A percentile compares a stretch with the other conserved stretches of the same genome.
Evolutionary conservation across 2,888 invertebrate genomes (phyloP).

Genomic region (Biston betularia): DNA sequence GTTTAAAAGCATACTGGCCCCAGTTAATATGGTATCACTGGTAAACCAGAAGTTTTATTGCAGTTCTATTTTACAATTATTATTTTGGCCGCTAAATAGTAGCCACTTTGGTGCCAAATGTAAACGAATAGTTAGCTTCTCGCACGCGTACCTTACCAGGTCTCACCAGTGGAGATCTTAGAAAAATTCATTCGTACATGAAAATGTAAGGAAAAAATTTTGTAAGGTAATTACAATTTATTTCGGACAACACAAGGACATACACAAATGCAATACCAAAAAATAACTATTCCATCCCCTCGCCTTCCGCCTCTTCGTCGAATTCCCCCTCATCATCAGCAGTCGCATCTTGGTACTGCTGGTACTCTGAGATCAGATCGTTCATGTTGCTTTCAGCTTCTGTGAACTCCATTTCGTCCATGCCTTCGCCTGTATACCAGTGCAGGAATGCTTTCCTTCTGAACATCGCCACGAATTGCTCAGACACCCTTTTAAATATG

Average conservation of each 20-base stretch:
- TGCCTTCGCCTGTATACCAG: constrained; percentile 97
- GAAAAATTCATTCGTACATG: no score
- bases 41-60: no score
- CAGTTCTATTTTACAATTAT: no score
- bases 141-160: no score
- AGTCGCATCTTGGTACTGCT: constrained; percentile 90
- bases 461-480: constrained; percentile 97
- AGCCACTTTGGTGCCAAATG: no score
- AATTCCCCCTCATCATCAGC: constrained; percentile 86
- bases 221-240: constrained; percentile 48
- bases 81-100: no score
- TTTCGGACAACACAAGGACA: constrained; percentile 51
- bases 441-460: constrained; percentile 98
- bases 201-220: no score
- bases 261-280: constrained; percentile 59
- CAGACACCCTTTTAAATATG: constrained; percentile 93
- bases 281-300: constrained; percentile 75
- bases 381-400: constrained; percentile 96
- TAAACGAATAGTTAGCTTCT: no score
- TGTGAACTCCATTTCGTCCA: constrained; percentile 97
- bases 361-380: constrained; percentile 90
- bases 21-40: no score
- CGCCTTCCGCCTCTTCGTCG: constrained; percentile 83
- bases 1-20: no score
- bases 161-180: no score